Percentiles rank a stretch among this genome's conserved stretches.
phyloP scores from a whole-genome alignment of 2,797 vertebrate genomes.

The Gallinago stenura region DNA sequence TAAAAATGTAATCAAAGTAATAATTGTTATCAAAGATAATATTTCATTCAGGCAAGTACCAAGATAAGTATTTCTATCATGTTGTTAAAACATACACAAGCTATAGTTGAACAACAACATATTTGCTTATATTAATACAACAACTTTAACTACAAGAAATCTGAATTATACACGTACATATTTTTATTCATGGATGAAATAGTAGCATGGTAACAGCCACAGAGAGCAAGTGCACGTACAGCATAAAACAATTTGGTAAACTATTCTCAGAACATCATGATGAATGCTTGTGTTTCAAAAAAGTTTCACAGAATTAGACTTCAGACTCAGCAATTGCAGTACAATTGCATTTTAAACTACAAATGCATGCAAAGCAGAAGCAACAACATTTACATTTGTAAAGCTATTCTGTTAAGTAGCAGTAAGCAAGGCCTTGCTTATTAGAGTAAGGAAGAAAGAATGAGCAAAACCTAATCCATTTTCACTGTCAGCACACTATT shows the following conservation, averaged over 20 bases:
- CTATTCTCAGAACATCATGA: background rate
- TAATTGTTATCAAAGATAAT: background rate
- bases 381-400: background rate
- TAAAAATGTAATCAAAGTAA: background rate
- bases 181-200: background rate
- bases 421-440: background rate
- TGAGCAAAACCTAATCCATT: background rate
- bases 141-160: background rate
- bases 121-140: background rate
- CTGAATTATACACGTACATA: background rate
- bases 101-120: background rate
- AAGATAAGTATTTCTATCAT: background rate
- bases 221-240: background rate
- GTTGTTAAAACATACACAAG: background rate
- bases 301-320: background rate
- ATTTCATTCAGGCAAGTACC: background rate
- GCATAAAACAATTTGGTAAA: background rate
- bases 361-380: conserved; percentile 19
- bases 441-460: background rate
- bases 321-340: background rate
- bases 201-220: background rate
- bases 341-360: background rate
- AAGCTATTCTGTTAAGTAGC: background rate
- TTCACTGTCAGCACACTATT: background rate
- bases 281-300: conserved; percentile 5